phyloP scores from a whole-genome alignment of 2,797 vertebrate genomes.

The Triplophysa yarkandensis region DNA sequence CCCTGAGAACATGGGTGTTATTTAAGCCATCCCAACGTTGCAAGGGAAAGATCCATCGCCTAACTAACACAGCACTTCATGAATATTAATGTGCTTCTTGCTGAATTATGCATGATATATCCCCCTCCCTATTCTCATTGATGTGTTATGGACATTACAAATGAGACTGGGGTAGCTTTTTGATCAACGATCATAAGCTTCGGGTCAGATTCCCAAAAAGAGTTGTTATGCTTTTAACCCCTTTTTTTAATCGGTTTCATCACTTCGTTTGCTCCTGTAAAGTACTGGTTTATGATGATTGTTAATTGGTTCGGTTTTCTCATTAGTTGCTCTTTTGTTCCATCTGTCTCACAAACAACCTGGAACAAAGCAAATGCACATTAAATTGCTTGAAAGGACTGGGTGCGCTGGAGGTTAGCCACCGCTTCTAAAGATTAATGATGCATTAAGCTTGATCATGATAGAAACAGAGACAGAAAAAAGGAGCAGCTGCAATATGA shows the following conservation, averaged over 20 bases:
- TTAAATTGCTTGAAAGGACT: conserved; percentile 24
- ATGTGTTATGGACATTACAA: conserved; percentile 31
- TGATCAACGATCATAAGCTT: conserved; percentile 35
- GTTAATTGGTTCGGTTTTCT: conserved; percentile 43
- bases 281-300: conserved; percentile 24
- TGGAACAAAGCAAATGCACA: conserved; percentile 11
- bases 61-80: conserved; percentile 43
- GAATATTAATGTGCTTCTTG: conserved; percentile 49
- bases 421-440: conserved; percentile 63
- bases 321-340: conserved; percentile 41
- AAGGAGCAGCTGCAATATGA: conserved; percentile 49
- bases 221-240: conserved; percentile 3
- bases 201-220: conserved; percentile 1
- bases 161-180: conserved; percentile 26
- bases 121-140: conserved; percentile 13
- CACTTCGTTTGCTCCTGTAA: conserved; percentile 19
- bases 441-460: conserved; percentile 63
- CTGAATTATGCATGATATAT: conserved; percentile 43
- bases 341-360: background rate
- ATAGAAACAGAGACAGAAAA: conserved; percentile 30
- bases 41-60: conserved; percentile 39
- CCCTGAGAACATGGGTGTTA: conserved; percentile 56
- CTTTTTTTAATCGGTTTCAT: conserved; percentile 14
- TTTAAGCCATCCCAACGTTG: conserved; percentile 39
- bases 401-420: conserved; percentile 46